A percentile compares a stretch with the other conserved stretches of the same genome.
phyloP scores from a whole-genome alignment of 2,888 invertebrate genomes.

The Nephrocerus scutellatus region DNA sequence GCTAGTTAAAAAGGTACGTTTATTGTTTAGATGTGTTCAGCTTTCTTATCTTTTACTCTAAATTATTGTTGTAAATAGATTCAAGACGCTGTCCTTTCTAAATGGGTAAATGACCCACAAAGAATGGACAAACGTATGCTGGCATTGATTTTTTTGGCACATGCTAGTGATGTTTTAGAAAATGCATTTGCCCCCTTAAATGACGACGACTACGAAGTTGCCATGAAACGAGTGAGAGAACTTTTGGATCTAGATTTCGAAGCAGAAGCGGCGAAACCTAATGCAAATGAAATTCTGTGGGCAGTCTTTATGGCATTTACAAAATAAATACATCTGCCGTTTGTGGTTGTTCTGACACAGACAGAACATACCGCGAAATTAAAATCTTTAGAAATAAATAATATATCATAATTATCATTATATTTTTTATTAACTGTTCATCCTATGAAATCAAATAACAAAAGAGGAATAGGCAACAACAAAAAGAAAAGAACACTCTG shows the following conservation, averaged over 20 bases:
- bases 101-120: constrained; percentile 96
- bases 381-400: too few species aligned
- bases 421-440: too few species aligned
- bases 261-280: constrained; percentile 85
- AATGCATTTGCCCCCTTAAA: constrained; percentile 98
- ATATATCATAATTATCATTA: too few species aligned
- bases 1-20: constrained; percentile 83
- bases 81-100: constrained; percentile 91
- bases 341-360: too few species aligned
- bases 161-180: constrained; percentile 97
- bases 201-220: constrained; percentile 96
- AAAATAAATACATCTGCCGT: constrained; percentile 63
- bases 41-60: neutral
- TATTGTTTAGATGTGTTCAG: neutral
- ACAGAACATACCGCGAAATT: too few species aligned
- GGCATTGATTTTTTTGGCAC: constrained; percentile 89
- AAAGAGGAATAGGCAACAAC: too few species aligned
- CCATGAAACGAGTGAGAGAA: constrained; percentile 93
- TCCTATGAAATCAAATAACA: too few species aligned
- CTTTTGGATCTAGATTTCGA: constrained; percentile 96
- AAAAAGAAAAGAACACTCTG: too few species aligned
- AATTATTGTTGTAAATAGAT: constrained; percentile 53
- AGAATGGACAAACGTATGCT: constrained; percentile 94
- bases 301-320: constrained; percentile 98
- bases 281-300: constrained; percentile 94